Conservation (phyloP, 2,797 vertebrate genomes). For the Buphagus erythrorhynchus region DNA sequence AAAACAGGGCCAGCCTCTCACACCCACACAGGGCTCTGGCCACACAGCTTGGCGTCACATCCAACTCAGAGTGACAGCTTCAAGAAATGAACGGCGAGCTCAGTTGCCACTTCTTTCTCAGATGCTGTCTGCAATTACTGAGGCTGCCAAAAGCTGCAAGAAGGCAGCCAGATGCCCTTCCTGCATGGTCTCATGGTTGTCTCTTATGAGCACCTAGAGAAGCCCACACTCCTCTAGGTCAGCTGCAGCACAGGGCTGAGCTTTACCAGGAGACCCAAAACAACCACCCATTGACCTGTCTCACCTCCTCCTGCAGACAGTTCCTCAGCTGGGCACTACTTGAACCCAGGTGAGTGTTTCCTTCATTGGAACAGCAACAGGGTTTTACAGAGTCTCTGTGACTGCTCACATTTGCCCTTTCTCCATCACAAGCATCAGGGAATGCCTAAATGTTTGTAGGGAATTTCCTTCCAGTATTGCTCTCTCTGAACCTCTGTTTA, state of each 20-base stretch:
- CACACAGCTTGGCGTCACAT: not conserved
- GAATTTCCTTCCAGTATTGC: not conserved
- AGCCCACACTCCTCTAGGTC: not conserved
- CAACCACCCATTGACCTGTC: not conserved
- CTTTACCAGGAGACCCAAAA: not conserved
- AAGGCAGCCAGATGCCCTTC: not conserved
- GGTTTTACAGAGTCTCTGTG: fast-evolving
- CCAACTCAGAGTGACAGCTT: not conserved
- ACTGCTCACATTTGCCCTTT: not conserved
- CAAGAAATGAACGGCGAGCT: fast-evolving
- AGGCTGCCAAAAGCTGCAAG: slow-evolving; percentile 9
- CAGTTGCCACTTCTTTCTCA: not conserved
- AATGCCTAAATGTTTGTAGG: not conserved
- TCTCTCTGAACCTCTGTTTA: not conserved
- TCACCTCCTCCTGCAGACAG: not conserved
- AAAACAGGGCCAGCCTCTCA: not conserved
- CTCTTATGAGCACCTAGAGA: not conserved
- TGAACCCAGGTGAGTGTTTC: not conserved
- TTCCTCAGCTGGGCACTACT: not conserved
- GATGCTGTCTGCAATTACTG: not conserved
- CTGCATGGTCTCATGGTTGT: not conserved
- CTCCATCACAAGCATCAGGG: not conserved
- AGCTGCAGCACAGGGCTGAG: not conserved
- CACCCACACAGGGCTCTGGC: not conserved
- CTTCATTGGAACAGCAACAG: not conserved